Conservation (phyloP, 2,888 invertebrate genomes). For the Scaptomyza reducta region DNA sequence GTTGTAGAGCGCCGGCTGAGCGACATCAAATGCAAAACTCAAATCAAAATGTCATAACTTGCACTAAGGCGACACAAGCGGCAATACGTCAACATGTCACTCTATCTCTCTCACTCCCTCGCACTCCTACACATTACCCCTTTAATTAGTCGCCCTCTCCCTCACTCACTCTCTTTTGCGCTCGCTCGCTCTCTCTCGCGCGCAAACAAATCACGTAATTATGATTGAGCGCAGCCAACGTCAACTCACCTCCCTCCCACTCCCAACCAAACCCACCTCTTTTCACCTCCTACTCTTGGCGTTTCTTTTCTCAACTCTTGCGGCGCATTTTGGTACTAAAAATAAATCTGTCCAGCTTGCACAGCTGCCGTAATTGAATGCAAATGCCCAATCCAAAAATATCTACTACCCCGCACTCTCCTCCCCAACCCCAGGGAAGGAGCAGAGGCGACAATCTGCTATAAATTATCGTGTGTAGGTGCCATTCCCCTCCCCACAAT, state of each 20-base stretch:
- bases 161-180: not conserved
- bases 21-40: constrained; percentile 79
- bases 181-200: constrained; percentile 1
- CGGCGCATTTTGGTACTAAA: constrained; percentile 72
- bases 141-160: not conserved
- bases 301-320: constrained; percentile 4
- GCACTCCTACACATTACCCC: not conserved
- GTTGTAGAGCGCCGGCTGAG: constrained; percentile 59
- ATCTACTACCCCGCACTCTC: constrained; percentile 22
- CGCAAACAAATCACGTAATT: constrained; percentile 83
- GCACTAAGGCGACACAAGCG: constrained; percentile 73
- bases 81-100: constrained; percentile 80
- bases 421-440: not conserved
- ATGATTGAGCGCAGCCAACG: constrained; percentile 79
- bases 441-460: constrained; percentile 77
- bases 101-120: not conserved
- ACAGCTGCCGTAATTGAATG: constrained; percentile 82
- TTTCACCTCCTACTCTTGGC: constrained; percentile 8
- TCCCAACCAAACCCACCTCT: constrained; percentile 6
- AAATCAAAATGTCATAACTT: constrained; percentile 83
- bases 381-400: constrained; percentile 79
- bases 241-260: too few species aligned
- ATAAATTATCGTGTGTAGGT: constrained; percentile 82
- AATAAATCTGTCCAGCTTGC: constrained; percentile 74
- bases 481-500: constrained; percentile 35